Percentiles rank a stretch among this genome's conserved stretches.
phyloP scores from a whole-genome alignment of 2,888 invertebrate genomes.

The Drosophila dives region DNA sequence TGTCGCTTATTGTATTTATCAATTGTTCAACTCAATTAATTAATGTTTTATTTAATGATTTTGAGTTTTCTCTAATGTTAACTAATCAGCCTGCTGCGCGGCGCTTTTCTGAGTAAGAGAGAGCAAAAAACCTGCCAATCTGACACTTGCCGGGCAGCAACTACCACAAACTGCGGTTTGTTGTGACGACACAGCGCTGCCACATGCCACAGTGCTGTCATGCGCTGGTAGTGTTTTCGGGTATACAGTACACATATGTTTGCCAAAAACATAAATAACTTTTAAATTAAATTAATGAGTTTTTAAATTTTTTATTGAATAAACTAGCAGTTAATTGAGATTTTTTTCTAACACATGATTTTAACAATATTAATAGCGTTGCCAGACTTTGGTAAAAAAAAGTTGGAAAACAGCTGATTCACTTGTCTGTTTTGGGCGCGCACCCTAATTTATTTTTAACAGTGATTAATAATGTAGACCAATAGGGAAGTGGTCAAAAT shows the following conservation, averaged over 20 bases:
- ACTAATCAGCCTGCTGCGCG: slow-evolving; percentile 62
- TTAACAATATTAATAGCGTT: neutral
- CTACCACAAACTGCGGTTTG: slow-evolving; percentile 47
- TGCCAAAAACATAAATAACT: neutral
- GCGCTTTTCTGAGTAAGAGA: slow-evolving; percentile 15
- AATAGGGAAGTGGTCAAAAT: neutral
- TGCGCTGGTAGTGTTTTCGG: neutral
- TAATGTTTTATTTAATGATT: slow-evolving; percentile 64
- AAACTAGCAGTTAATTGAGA: too few relatives aligned
- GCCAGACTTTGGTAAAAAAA: slow-evolving; percentile 4
- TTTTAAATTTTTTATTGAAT: neutral
- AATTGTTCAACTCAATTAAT: slow-evolving; percentile 25
- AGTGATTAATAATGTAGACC: slow-evolving; percentile 86
- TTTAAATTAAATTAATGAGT: too few relatives aligned
- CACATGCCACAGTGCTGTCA: slow-evolving; percentile 35
- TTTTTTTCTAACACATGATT: neutral
- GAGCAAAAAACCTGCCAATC: slow-evolving; percentile 28
- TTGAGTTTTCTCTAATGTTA: slow-evolving; percentile 37
- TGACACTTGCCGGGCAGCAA: slow-evolving; percentile 62
- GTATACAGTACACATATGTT: slow-evolving; percentile 3
- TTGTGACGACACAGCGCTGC: slow-evolving; percentile 40
- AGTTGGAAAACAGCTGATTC: slow-evolving; percentile 39
- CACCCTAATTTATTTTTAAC: slow-evolving; percentile 5
- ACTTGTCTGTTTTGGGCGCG: slow-evolving; percentile 25
- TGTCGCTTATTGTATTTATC: slow-evolving; percentile 11